Evolutionary conservation across 2,888 invertebrate species (phyloP), one percentile per base, ranked within the genome.

Genomic region (Falcaria lacertinaria): DNA sequence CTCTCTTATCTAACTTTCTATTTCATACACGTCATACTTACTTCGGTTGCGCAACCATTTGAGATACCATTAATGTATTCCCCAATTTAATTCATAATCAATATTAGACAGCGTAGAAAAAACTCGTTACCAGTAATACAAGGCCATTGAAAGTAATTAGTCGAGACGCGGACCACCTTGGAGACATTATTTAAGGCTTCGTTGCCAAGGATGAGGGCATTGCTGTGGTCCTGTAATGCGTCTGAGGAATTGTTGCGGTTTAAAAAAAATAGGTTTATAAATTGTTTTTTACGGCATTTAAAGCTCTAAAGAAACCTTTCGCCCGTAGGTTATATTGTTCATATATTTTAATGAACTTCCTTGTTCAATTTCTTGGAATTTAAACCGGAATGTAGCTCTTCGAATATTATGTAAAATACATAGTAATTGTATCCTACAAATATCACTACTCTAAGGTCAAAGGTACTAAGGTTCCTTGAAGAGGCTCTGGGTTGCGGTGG

Each of bases 61-160:
- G 35, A 19, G 19, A 50, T 34, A 47, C 57, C 50, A 50, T 56
- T 64, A 62, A 64, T 57, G 64, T 68, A 62, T 60, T 62, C 64
- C 52, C 53, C 52, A 48, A 60, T 70, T 70, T 64, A 68, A 64
- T 68, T 71, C 58, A 61, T 57, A 60, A 69, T 65, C 52, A 59
- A 57, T 53, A 61, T 65, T 68, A 64, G 65, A 66, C 57, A 65
- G 57, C 44, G 45, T 44, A 54, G 47, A 63, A 66, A 63, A 66
- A 60, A 57, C 60, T 57, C 46, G 61, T 60, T 67, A 57, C 52
- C 50, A 52, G 61, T 55, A 58, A 54, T 49, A 45, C 70, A 74
- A 78, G 80, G 79, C 64, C 68, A 67, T 73, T 57, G 74, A 79
- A 78, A 78, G 76, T 80, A 73, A 77, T 78, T 76, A 74, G 61